Conservation (phyloP, 2,113 vertebrate genomes). For the Chamaetylas fuelleborni region DNA sequence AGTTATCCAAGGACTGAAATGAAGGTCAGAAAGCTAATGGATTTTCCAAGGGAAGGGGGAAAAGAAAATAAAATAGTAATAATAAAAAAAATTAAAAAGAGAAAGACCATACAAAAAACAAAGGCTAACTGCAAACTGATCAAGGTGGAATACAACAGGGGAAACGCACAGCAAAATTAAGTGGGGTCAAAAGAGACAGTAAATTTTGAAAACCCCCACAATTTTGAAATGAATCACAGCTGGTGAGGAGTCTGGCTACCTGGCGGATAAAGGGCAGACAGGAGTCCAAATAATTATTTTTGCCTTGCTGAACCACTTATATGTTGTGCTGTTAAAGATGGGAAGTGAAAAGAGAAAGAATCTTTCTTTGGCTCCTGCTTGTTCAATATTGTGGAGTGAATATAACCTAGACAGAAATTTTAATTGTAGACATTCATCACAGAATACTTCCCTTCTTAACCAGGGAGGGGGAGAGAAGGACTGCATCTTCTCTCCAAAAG, state of each 20-base stretch:
- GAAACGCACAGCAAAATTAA: not conserved
- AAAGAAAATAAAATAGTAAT: not conserved
- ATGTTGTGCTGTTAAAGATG: not conserved
- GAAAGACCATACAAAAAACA: too few species aligned
- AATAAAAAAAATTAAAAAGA: not conserved
- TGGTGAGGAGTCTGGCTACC: not conserved
- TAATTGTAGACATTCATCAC: constrained; percentile 18
- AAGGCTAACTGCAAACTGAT: not conserved
- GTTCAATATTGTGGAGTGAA: not conserved
- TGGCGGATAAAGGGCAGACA: not conserved
- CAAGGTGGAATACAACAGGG: not conserved
- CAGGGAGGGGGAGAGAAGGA: not conserved
- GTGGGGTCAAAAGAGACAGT: not conserved
- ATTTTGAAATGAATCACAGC: not conserved
- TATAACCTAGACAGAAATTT: not conserved
- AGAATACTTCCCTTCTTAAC: constrained; percentile 1
- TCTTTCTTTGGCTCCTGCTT: not conserved
- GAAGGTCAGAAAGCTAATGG: not conserved
- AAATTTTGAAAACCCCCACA: not conserved
- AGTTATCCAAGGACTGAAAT: not conserved
- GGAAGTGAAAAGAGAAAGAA: not conserved
- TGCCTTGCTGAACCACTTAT: not conserved
- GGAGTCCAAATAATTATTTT: not conserved
- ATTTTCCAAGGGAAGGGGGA: not conserved
- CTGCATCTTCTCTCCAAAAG: not conserved